Base-by-base conservation (phyloP, 2,888 invertebrate genomes). In the Mechanitis mazaeus region DNA sequence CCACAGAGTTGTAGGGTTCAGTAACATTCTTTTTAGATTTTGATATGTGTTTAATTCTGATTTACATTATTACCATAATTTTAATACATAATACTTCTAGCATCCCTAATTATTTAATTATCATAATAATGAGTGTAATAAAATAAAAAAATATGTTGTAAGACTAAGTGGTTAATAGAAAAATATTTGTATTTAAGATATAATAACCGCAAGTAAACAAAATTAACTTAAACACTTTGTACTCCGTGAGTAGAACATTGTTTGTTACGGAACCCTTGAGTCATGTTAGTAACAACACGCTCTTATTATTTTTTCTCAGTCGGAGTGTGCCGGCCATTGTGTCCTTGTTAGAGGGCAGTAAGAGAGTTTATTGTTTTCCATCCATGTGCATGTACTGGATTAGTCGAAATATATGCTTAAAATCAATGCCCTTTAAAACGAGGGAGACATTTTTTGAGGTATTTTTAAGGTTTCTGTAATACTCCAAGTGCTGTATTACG, bases 321-420 rank as follows among this genome's bases (percentile, higher is more conserved):
- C 62, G 73, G 71, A 75, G 81, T 77, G 80, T 77, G 83, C 77
- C 79, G 72, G 67, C 70, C 76, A 75, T 79, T 80, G 76, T 78
- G 76, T 72, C 74, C 76, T 76, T 78, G 80, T 79, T 76, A 74
- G 69, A 77, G 75, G 74, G 74, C 78, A 78, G 72, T 74, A 69
- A 74, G 71, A 69, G 75, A 70, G 64, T 69, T 74, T 77, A 84
- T 84, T 84, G 83, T 84, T 82, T 76, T 71, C 71, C 61, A 66
- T 71, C 63, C 67, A 67, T 61, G 62, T 64, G 65, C 59, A 68
- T 67, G 68, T 63, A 69, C 61, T 59, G 69, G 71, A 74, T 73
- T 72, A 70, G 68, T 66, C 58, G 57, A 65, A 71, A 70, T 71
- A 69, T 71, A 71, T 55, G 59, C 57, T 58, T 62, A 47, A 61